These are phyloP conservation scores for Chydorus sphaericus DNA, from an alignment of 2,888 invertebrate species.

Conservation along the genomic window DNA sequence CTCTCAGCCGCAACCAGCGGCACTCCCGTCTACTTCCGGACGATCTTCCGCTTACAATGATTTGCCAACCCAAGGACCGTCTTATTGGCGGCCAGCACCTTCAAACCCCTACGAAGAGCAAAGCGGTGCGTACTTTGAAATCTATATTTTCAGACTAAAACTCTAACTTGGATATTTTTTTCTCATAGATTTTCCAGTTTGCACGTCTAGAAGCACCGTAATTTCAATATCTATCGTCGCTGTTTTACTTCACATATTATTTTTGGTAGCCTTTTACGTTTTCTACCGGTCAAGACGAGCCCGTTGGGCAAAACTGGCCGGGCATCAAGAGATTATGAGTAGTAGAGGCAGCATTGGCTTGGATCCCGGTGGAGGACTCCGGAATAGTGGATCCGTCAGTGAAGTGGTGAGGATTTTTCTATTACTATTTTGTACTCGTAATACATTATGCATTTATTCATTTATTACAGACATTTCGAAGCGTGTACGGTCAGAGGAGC, in stretches of 20 bases:
- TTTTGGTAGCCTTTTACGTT: slow-evolving; percentile 25
- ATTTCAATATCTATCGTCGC: slow-evolving; percentile 26
- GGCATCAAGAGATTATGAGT: too few relatives aligned
- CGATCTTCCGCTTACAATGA: not conserved
- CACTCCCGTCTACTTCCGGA: not conserved
- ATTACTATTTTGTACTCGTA: not conserved
- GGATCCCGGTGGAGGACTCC: not conserved
- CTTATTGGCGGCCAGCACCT: not conserved
- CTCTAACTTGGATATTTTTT: too few relatives aligned
- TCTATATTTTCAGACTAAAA: too few relatives aligned
- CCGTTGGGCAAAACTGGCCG: slow-evolving; percentile 21
- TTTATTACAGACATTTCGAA: not conserved
- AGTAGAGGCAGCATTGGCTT: not conserved
- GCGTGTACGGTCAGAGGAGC: slow-evolving; percentile 1
- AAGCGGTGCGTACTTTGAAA: too few relatives aligned
- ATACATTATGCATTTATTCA: not conserved
- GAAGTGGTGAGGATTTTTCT: not conserved
- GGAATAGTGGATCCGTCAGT: slow-evolving; percentile 1
- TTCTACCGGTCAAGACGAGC: slow-evolving; percentile 27
- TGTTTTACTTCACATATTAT: slow-evolving; percentile 24
- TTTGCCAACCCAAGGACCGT: not conserved
- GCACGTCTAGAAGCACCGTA: slow-evolving; percentile 22
- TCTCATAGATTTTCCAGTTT: too few relatives aligned
- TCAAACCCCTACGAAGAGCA: not conserved
- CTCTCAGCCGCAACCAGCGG: not conserved